Conservation (phyloP, 2,888 invertebrate genomes). For the Xanthorhoe designata region DNA sequence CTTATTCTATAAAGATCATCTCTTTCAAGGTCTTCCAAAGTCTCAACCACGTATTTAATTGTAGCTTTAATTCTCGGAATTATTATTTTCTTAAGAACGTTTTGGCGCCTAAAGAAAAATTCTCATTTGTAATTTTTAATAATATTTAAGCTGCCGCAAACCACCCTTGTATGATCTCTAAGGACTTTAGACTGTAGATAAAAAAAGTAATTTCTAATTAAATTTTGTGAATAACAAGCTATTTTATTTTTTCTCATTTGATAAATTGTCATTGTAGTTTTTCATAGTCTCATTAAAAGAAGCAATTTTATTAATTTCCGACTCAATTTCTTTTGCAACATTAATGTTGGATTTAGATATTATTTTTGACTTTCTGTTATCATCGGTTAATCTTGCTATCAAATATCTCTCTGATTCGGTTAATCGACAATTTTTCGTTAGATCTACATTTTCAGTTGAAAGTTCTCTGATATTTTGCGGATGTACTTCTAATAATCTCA, state of each 20-base stretch:
- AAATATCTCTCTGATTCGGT: slow-evolving; percentile 27
- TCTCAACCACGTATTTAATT: slow-evolving; percentile 36
- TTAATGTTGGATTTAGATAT: slow-evolving; percentile 20
- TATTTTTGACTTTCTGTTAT: background rate
- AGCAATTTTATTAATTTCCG: slow-evolving; percentile 11
- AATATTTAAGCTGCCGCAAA: slow-evolving; percentile 14
- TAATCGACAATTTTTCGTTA: slow-evolving; percentile 4
- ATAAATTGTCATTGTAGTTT: slow-evolving; percentile 2
- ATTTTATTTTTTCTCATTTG: background rate
- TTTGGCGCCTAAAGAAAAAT: slow-evolving; percentile 54
- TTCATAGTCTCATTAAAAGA: slow-evolving; percentile 14
- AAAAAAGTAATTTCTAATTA: background rate
- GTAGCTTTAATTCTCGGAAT: slow-evolving; percentile 50
- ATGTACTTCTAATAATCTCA: slow-evolving; percentile 12
- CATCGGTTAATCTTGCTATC: slow-evolving; percentile 11
- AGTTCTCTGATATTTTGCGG: background rate
- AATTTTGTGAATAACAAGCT: background rate
- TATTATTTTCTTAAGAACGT: slow-evolving; percentile 56
- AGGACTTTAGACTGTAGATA: slow-evolving; percentile 14
- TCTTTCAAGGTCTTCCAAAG: slow-evolving; percentile 56
- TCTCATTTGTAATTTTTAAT: slow-evolving; percentile 8
- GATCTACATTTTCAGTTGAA: slow-evolving; percentile 6
- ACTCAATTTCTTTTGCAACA: slow-evolving; percentile 2
- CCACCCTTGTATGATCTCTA: slow-evolving; percentile 12
- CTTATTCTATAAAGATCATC: slow-evolving; percentile 59